phyloP scores from a whole-genome alignment of 2,113 vertebrate species.

The Marmota flaviventris region DNA sequence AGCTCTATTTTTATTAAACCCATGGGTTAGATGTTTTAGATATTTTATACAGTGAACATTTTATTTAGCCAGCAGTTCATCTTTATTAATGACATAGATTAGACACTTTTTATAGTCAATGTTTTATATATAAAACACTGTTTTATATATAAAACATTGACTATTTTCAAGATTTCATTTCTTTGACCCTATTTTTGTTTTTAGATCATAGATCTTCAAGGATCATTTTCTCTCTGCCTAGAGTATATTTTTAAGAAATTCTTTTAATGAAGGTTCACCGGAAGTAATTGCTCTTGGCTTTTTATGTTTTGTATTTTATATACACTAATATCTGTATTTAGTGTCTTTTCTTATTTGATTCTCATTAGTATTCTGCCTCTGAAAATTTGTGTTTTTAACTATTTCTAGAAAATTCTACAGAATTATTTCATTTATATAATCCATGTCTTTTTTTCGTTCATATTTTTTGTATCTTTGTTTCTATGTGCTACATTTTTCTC shows the following conservation, averaged over 20 bases:
- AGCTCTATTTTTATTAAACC: background rate
- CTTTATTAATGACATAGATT: conserved; percentile 4
- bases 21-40: background rate
- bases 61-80: background rate
- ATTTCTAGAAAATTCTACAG: conserved; percentile 30
- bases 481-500: background rate
- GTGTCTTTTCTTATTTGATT: background rate
- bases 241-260: background rate
- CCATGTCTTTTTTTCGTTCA: background rate
- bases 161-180: background rate
- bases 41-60: background rate
- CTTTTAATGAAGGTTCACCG: background rate
- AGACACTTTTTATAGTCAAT: background rate
- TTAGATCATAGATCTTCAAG: conserved; percentile 4
- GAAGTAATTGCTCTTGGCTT: background rate
- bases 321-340: background rate
- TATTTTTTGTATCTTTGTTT: background rate
- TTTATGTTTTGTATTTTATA: background rate
- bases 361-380: background rate
- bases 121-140: background rate
- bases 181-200: background rate
- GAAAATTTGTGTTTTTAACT: conserved; percentile 44
- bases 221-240: background rate
- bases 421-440: background rate
- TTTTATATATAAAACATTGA: no score